Conservation (phyloP, 30 jellyfish, hydroid and myxozoan genomes). For the Calvadosia cruxmelitensis region DNA sequence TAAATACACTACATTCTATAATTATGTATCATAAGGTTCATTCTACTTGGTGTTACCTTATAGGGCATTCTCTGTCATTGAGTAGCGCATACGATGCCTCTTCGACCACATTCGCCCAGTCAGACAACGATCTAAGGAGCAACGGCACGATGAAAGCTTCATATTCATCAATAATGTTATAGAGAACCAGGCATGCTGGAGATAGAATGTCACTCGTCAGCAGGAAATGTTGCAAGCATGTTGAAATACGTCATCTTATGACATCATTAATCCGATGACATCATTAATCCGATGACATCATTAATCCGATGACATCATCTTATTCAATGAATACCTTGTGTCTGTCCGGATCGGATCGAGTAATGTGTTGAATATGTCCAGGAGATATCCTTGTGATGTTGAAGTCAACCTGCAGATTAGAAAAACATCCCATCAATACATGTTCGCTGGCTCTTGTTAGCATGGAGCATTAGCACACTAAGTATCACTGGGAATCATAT, state of each 20-base stretch:
- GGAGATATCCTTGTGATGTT: slow-evolving; percentile 24
- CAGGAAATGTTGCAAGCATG: too few relatives aligned
- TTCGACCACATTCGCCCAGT: slow-evolving; percentile 74
- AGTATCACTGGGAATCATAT: background rate
- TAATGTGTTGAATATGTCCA: slow-evolving; percentile 56
- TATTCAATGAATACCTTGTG: too few relatives aligned
- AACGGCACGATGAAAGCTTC: too few relatives aligned
- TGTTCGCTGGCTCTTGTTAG: background rate
- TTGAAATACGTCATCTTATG: too few relatives aligned
- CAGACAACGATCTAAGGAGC: slow-evolving; percentile 20
- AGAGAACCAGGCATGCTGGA: too few relatives aligned
- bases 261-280: too few relatives aligned
- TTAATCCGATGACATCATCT: too few relatives aligned
- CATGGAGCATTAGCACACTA: background rate
- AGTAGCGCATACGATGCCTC: slow-evolving; percentile 49
- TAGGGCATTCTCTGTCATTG: slow-evolving; percentile 61
- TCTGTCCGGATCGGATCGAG: slow-evolving; percentile 47
- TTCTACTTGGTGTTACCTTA: slow-evolving; percentile 38
- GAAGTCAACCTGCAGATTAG: slow-evolving; percentile 24
- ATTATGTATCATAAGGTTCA: too few relatives aligned
- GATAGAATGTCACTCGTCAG: too few relatives aligned
- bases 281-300: too few relatives aligned
- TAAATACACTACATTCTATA: too few relatives aligned
- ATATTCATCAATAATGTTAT: too few relatives aligned
- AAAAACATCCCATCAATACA: background rate